Base-by-base conservation (phyloP, 2,797 vertebrate genomes). In the Lithobates pipiens region DNA sequence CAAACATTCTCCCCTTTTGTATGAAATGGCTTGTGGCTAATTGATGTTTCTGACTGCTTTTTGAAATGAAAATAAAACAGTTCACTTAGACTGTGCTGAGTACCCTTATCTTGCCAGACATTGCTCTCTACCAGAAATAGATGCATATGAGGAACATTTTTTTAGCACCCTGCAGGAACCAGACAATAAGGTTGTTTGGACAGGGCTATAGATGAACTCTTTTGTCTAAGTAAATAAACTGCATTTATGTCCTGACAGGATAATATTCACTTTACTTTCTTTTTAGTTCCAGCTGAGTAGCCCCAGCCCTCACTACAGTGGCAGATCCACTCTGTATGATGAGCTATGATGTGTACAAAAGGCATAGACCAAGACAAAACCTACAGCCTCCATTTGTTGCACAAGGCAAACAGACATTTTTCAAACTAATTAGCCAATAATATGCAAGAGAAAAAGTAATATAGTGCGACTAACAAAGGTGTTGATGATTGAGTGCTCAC, bases 401-500 rank as follows among this genome's bases (percentile, higher is more conserved):
- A 95, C 96, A 97, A 96, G 95, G 95, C 96, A 97, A 97, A 97
- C 96, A 97, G 96, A 96, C 97, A 97, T 98, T 96, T 97, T 97
- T 98, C 96, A 96, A 97, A 95, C 94, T 97, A 98, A 99, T 98
- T 98, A 98, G 97, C 97, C 97, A 98, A 97, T 98, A 97, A 98
- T 97, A 97, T 96, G 96, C 95, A 93, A 95, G 95, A 94, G 96
- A 95, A 95, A 95, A 95, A 93, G 95, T 96, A 96, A 96, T 95
- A 95, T 94, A 93, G 93, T 95, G 95, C 95, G 94, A 97, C 96
- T 96, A 98, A 99, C 97, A 99, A 98, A 98, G 98, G 96, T 98
- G 96, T 98, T 98, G 97, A 98, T 99, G 97, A 99, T 98, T 97
- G 97, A 99, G 97, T 96, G 96, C 96, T 97, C 97, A 97, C 95